A percentile compares a stretch with the other conserved stretches of the same genome.
phyloP scores from a whole-genome alignment of 1,140 invertebrate genomes.

The Oncopeltus fasciatus region DNA sequence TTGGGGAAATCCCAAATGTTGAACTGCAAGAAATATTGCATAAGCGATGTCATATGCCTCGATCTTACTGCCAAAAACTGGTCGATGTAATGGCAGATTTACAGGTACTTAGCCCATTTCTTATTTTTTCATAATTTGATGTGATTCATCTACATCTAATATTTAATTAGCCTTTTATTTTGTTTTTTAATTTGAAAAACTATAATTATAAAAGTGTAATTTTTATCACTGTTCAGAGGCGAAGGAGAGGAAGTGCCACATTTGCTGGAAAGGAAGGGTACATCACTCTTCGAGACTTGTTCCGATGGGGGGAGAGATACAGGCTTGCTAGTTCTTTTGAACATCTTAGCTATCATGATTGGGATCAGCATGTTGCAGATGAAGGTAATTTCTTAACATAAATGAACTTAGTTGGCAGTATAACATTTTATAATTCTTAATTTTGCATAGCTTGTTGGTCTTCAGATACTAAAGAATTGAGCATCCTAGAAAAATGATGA shows the following conservation, averaged over 20 bases:
- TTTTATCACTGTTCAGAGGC: slow-evolving; percentile 32
- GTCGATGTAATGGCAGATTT: slow-evolving; percentile 85
- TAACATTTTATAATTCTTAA: too few species aligned
- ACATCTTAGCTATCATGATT: slow-evolving; percentile 62
- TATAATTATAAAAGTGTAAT: too few species aligned
- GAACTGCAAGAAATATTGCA: slow-evolving; percentile 87
- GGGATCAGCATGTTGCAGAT: slow-evolving; percentile 93
- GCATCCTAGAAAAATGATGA: too few species aligned
- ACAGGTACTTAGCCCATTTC: too few species aligned
- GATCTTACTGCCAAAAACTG: slow-evolving; percentile 79
- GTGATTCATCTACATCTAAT: too few species aligned
- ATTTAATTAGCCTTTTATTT: too few species aligned
- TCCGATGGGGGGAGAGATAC: slow-evolving; percentile 94
- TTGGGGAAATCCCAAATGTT: slow-evolving; percentile 78
- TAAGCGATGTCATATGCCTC: slow-evolving; percentile 72
- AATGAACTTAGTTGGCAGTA: too few species aligned
- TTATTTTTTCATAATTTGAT: too few species aligned
- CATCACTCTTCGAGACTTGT: slow-evolving; percentile 88
- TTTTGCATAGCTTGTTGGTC: too few species aligned
- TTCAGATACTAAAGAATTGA: too few species aligned
- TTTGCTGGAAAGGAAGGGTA: slow-evolving; percentile 91
- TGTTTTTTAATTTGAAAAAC: too few species aligned
- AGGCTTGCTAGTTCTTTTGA: slow-evolving; percentile 47
- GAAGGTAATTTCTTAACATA: slow-evolving; percentile 44
- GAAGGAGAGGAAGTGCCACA: slow-evolving; percentile 68